These are phyloP conservation scores for Pseudonaja textilis DNA, from an alignment of 2,113 vertebrate genomes.

Conservation along the genomic window DNA sequence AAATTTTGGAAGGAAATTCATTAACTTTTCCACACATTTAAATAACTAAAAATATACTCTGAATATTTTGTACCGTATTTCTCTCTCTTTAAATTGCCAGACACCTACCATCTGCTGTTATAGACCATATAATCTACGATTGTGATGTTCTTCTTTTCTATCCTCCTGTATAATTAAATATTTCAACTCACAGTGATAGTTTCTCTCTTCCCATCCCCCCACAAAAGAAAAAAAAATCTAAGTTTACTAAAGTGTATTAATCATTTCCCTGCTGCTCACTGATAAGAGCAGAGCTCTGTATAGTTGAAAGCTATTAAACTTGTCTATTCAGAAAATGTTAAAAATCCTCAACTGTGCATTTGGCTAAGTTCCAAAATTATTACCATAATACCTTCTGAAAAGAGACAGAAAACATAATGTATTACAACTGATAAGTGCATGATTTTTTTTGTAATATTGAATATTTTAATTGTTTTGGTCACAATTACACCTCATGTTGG, in stretches of 20 bases:
- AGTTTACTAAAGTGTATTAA: constrained; percentile 73
- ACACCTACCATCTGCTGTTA: constrained; percentile 75
- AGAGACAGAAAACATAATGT: constrained; percentile 70
- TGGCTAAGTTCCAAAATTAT: constrained; percentile 76
- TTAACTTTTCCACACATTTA: constrained; percentile 71
- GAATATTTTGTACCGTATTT: constrained; percentile 80
- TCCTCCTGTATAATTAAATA: constrained; percentile 74
- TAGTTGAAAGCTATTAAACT: constrained; percentile 70
- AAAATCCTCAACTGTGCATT: constrained; percentile 66
- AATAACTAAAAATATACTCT: constrained; percentile 74
- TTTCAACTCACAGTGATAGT: constrained; percentile 62
- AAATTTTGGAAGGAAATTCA: constrained; percentile 60
- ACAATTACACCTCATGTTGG: constrained; percentile 21
- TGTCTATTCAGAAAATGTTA: constrained; percentile 66
- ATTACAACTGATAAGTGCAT: constrained; percentile 69
- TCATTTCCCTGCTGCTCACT: constrained; percentile 67
- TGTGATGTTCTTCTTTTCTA: constrained; percentile 72
- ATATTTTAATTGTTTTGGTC: constrained; percentile 52
- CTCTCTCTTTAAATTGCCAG: constrained; percentile 72
- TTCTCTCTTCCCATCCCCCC: constrained; percentile 53
- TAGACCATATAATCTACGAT: constrained; percentile 73
- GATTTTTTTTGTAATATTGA: constrained; percentile 65
- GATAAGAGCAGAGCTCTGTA: constrained; percentile 68
- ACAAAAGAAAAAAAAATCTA: constrained; percentile 56
- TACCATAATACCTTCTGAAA: constrained; percentile 75